Base-by-base conservation (phyloP, 2,113 vertebrate genomes). In the Anguilla japonica region DNA sequence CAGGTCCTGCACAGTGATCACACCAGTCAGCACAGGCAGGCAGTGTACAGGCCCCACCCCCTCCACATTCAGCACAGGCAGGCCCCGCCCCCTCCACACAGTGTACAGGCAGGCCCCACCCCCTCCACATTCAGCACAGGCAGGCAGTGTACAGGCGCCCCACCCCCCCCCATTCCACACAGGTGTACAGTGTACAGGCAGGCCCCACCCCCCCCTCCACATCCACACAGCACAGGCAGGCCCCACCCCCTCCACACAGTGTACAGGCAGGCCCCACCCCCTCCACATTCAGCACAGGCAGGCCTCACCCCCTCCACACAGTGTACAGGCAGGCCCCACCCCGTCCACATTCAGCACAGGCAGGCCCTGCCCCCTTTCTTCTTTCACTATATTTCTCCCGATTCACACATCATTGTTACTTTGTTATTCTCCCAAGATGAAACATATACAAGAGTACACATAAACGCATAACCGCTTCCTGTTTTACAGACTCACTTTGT, bases 1-100 rank as follows among this genome's bases (percentile, higher is more conserved):
- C 90, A 99, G 95, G 90, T 99, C 98, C 98, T 99, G 63, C 0
- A 43, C 20, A 98, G 98, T 99, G 63, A 0, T 41, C 20, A 34
- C 26, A 75, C 22, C 20, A 67, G 20, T 4, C 60, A 67, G 7
- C 7, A 2, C 60, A 26, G 60, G 57, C 8, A 34, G 34, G 34
- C 43, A 5, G 9, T 9, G 43, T 46, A 53, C 50, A 53, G 7
- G 13, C 7, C 50, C 8, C 50, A 14, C 50, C 50, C 50, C 50
- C 50, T 53, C 50, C 13, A 9, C 7, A 53, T 9, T 53, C 50
- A 53, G 13, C 50, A 53, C 50, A 53, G 13, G n/a, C n/a, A n/a
- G n/a, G 34, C 57, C 43, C 43, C 43, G 2, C 43, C 43, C 43
- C 43, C 43, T 46, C 43, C 43, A 46, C 43, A 46, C 43, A 6